Conservation (phyloP, 2,797 vertebrate species). For the Pseudochromis fuscus region DNA sequence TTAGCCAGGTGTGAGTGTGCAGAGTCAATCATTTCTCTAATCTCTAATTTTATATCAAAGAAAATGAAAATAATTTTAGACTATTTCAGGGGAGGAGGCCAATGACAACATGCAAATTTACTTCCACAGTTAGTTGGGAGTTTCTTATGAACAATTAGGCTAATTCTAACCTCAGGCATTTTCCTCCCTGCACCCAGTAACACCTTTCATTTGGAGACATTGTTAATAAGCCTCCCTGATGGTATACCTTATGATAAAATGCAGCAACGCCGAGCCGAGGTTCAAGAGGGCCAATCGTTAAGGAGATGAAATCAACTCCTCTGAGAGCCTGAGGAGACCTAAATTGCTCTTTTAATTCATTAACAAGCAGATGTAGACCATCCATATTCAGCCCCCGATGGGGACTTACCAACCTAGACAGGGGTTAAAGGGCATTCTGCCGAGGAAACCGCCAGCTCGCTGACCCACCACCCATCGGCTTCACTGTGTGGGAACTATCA, state of each 20-base stretch:
- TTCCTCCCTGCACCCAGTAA: conserved; percentile 47
- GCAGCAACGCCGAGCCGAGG: conserved; percentile 49
- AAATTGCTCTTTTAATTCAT: conserved; percentile 84
- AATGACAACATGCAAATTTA: conserved; percentile 63
- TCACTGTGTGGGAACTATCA: conserved; percentile 71
- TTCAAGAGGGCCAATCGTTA: conserved; percentile 78
- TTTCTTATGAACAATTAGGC: conserved; percentile 65
- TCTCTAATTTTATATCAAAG: neutral
- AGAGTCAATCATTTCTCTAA: neutral
- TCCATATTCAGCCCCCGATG: conserved; percentile 69
- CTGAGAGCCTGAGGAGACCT: conserved; percentile 62
- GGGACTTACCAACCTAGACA: conserved; percentile 62
- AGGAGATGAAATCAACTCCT: conserved; percentile 80
- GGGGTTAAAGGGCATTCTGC: conserved; percentile 72
- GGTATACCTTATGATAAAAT: conserved; percentile 76
- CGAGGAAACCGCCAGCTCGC: conserved; percentile 60
- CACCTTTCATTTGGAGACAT: conserved; percentile 64
- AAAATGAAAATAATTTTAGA: neutral
- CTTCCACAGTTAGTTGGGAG: conserved; percentile 19
- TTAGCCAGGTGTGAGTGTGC: neutral
- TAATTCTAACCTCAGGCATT: conserved; percentile 63
- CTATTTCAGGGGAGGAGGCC: conserved; percentile 42
- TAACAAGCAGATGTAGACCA: conserved; percentile 81
- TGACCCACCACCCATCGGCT: conserved; percentile 60
- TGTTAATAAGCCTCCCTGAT: conserved; percentile 79